Percentiles rank a stretch among this genome's conserved stretches.
phyloP scores from a whole-genome alignment of 2,888 invertebrate genomes.

The Rhorus exstirpatorius region DNA sequence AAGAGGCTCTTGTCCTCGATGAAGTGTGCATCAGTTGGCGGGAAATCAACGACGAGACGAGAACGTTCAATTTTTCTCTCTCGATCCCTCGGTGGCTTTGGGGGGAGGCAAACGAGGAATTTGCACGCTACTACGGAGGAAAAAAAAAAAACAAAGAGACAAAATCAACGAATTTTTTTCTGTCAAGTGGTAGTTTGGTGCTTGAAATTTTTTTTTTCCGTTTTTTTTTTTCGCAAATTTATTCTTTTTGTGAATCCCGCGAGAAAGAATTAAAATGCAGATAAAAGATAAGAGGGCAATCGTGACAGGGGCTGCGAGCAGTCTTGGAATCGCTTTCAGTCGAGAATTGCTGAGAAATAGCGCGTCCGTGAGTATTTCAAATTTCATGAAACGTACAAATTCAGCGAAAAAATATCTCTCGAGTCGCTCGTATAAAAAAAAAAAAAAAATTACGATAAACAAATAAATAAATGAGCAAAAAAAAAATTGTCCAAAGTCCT shows the following conservation, averaged over 20 bases:
- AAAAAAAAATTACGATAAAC: no score
- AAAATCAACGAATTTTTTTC: no score
- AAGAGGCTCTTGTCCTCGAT: conserved; percentile 60
- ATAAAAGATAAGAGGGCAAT: conserved; percentile 83
- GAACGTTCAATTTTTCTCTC: conserved; percentile 45
- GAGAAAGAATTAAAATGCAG: conserved; percentile 77
- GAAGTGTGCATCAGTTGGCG: conserved; percentile 70
- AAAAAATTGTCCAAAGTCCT: no score
- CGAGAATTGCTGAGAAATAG: conserved; percentile 82
- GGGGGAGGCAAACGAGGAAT: conserved; percentile 3
- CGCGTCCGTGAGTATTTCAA: conserved; percentile 77
- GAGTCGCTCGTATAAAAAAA: no score
- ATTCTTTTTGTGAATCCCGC: no score
- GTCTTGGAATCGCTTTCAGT: conserved; percentile 78
- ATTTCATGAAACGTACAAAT: no score
- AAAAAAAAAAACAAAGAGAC: not conserved
- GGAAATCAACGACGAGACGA: conserved; percentile 40
- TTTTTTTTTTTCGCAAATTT: no score
- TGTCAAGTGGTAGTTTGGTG: no score
- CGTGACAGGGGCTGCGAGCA: conserved; percentile 81
- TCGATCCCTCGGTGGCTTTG: no score
- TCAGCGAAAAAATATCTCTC: no score
- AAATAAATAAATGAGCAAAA: conserved; percentile 6
- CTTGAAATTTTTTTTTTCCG: no score
- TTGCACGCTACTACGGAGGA: not conserved